A percentile compares a stretch with the other conserved stretches of the same genome.
phyloP scores from a whole-genome alignment of 2,113 vertebrate genomes.

The Heliornis fulica region DNA sequence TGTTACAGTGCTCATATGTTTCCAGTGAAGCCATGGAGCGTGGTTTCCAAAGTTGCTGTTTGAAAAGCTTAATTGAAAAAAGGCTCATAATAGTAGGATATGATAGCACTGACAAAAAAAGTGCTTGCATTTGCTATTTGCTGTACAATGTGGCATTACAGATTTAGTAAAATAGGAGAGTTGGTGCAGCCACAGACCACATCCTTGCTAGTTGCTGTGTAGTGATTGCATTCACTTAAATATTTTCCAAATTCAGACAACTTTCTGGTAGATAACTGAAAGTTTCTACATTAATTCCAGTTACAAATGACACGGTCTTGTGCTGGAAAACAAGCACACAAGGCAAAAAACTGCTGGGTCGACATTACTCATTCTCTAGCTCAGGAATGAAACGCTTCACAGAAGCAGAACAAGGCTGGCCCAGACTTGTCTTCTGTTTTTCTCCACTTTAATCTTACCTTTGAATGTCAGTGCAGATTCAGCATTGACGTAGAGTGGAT shows the following conservation, averaged over 20 bases:
- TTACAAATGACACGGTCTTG: neutral
- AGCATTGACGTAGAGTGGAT: neutral
- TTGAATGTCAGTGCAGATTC: neutral
- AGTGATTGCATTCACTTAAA: neutral
- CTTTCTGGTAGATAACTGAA: neutral
- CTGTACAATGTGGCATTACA: neutral
- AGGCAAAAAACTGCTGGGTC: neutral
- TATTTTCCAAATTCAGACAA: neutral
- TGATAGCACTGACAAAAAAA: conserved; percentile 4
- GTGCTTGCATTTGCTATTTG: conserved; percentile 54
- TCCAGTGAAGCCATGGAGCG: neutral
- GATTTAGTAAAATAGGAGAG: conserved; percentile 36
- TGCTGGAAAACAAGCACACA: neutral
- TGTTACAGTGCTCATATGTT: neutral
- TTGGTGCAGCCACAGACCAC: conserved; percentile 71
- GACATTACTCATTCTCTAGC: neutral
- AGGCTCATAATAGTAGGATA: conserved; percentile 18
- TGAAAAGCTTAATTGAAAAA: conserved; percentile 54
- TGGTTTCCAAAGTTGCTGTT: neutral
- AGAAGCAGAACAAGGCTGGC: neutral
- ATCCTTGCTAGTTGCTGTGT: conserved; percentile 47
- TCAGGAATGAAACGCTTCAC: neutral
- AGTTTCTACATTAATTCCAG: neutral
- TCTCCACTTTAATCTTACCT: neutral
- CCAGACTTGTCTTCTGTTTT: neutral